A percentile compares a stretch with the other conserved stretches of the same genome.
These are phyloP conservation scores for Chlorodrepanis virens DNA, from an alignment of 2,113 vertebrate species.

Conservation along the genomic window DNA sequence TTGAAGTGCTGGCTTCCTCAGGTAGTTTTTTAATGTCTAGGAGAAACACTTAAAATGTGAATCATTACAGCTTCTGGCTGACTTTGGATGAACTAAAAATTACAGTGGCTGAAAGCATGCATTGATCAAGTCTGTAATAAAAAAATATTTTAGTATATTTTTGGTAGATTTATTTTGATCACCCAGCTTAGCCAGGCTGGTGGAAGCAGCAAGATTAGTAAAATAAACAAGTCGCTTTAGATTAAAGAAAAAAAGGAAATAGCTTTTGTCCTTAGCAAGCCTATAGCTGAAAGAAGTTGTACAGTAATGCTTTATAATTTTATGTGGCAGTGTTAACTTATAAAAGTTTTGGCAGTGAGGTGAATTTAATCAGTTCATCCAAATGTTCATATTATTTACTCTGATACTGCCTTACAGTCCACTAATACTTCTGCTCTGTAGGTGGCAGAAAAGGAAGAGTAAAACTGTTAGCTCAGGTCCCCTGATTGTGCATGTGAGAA, in stretches of 20 bases:
- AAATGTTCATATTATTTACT: not conserved
- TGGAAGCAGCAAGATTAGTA: not conserved
- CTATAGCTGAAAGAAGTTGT: not conserved
- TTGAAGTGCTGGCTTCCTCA: not conserved
- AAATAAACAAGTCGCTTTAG: not conserved
- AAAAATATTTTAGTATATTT: not conserved
- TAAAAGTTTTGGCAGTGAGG: not conserved
- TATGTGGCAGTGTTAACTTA: not conserved
- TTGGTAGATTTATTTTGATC: not conserved
- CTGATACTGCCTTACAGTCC: not conserved
- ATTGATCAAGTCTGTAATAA: not conserved
- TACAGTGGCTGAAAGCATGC: not conserved
- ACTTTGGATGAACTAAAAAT: slow-evolving; percentile 35
- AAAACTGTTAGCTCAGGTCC: not conserved
- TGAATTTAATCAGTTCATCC: not conserved
- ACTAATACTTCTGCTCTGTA: not conserved
- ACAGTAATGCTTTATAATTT: not conserved
- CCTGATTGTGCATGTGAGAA: not conserved
- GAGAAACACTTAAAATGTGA: not conserved
- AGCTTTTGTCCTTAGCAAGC: not conserved
- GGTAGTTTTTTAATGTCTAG: not conserved
- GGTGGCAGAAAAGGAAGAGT: not conserved
- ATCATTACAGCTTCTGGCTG: not conserved
- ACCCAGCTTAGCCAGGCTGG: not conserved
- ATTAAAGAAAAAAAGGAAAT: not conserved